Base-by-base conservation (phyloP, 2,797 vertebrate genomes). In the Aplochiton taeniatus region DNA sequence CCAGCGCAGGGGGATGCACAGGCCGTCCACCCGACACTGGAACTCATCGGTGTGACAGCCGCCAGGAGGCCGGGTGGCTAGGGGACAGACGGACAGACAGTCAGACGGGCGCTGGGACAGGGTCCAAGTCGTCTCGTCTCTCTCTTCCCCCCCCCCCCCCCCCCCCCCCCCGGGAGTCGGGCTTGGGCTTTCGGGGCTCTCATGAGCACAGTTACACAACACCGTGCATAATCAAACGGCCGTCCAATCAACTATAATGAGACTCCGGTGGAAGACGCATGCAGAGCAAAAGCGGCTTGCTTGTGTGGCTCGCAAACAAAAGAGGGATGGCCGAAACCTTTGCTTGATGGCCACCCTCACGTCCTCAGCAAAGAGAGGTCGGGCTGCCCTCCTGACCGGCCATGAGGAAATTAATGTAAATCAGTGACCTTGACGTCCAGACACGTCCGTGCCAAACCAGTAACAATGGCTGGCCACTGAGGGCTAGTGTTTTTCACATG, bases 1-100 rank as follows among this genome's bases (percentile, higher is more conserved):
- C 97, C 97, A 99, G 57, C 97, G 94, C 86, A 93, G 88, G 43
- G 96, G 96, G 84, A 99, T 99, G 88, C 97, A 99, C 42, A 97
- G 90, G 4, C 95, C 93, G 0, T 99, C 97, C 89, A 97, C 93
- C 0, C 93, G 91, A 80, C 97, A 99, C 92, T 99, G 96, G 80
- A 98, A 98, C 83, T 98, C 97, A 0, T 99, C 96, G 0, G 88
- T 91, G 68, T 99, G 96, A 87, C 97, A 98, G 43, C 96, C 96
- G 0, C 97, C 97, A 0, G 96, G 96, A 0, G 97, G 97, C 9
- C 97, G 95, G 0, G 96, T 98, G 69, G 96, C 96, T 99, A 88
- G 0, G 8, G 55, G 50, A 52, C 4, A 52, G 50, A 52, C 14
- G 16, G n/a, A 52, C 4, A 61, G 47, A 50, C 18, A 61, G 19